Evolutionary conservation across 1,140 invertebrate species (phyloP), one percentile per base, ranked within the genome.

Genomic region (Pissodes strobi): DNA sequence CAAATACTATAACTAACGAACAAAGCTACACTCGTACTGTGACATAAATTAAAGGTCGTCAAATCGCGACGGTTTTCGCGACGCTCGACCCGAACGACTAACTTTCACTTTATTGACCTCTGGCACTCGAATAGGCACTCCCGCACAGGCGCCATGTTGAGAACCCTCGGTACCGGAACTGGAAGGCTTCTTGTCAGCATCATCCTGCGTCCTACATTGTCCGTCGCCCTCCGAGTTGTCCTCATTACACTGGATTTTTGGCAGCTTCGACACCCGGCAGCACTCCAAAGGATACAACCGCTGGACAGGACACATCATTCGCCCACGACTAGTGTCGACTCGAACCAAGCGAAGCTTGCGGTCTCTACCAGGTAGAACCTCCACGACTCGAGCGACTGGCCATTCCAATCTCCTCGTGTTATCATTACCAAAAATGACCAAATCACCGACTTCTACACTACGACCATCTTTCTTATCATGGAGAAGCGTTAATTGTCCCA

Each of bases 361-460:
- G 25, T 62, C 59, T 41, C 18, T 30, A 21, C 59, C 59, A 34
- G 18, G 49, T 45, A 57, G n/a, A 8, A 61, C 12, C 34, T 66
- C 49, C 3, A 23, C 1, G 30, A 37, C 30, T 9, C 30, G 30
- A 2, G 9, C 30, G 10, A 37, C 13, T 9, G 30, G 30, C 30
- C 30, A 37, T n/a, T n/a, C n/a, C n/a, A n/a, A n/a, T n/a, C n/a
- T n/a, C n/a, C n/a, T n/a, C n/a, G 19, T 19, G 61, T 45, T 23
- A 34, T 66, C 64, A 38, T 60, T 61, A 8, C 64, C 58, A 8
- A 64, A 15, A 5, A 64, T 18, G 5, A 64, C 61, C 2, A 66
- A 13, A 22, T 66, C 46, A 2, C 25, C 58, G 12, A 22, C 19
- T 25, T 13, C 15, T 30, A 60, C 2, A 9, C 17, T 8, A 9